Evolutionary conservation across 2,888 invertebrate genomes (phyloP), one percentile per base, ranked within the genome.

Genomic region (Drosophila buzzatii): DNA sequence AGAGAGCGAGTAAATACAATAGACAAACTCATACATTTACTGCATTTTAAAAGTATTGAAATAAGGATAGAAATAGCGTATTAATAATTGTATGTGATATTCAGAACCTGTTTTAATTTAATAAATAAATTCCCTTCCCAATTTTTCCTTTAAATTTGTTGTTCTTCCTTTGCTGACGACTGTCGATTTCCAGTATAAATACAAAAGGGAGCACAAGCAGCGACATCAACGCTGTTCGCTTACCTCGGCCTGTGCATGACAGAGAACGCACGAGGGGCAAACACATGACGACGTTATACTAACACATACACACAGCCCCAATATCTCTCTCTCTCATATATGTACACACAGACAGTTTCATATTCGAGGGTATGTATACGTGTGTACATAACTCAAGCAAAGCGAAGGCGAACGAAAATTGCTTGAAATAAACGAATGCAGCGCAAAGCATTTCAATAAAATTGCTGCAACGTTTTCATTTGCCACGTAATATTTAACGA

Each of bases 211-310:
- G 68, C 70, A 73, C 39, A 64, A 67, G 62, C 66, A 70, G 62
- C 74, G 51, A 49, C 41, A 45, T 61, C 58, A 56, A 73, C 72
- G 57, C 64, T 55, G 69, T 56, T 56, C 59, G 72, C 66, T 68
- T 70, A 67, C 52, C 60, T 57, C 44, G 53, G 55, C 59, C 71
- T 84, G 74, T 73, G 75, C 58, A 71, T 45, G 89, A 84, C 64
- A 84, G 84, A 86, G 89, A 85, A 59, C 73, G 90, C 73, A 87
- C 74, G 88, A 85, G 84, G 84, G 71, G 70, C 76, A 76, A 77
- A 72, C 90, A 85, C 82, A 85, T 85, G 90, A 85, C 89, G 83
- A 81, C 69, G 80, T 76, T 79, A 70, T 65, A 76, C 73, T 31
- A 56, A 73, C 65, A 57, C 20, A 78, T 45, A 55, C 42, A 62